Conservation (phyloP, 2,113 vertebrate genomes). For the Gnathochromis pfefferi region DNA sequence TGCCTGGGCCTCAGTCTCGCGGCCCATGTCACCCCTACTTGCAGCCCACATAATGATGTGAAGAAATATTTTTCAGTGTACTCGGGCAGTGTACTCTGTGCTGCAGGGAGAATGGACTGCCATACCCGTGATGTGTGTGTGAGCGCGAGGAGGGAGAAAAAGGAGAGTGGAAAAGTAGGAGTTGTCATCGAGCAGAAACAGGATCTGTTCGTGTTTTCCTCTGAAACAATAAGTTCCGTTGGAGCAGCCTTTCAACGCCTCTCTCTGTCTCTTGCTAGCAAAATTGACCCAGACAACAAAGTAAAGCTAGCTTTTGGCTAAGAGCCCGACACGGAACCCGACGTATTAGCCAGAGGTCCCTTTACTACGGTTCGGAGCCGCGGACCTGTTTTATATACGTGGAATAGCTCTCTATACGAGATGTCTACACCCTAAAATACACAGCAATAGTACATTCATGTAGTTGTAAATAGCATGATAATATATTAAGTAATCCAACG, state of each 20-base stretch:
- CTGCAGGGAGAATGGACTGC: not conserved
- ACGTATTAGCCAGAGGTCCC: not conserved
- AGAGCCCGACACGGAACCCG: accelerated
- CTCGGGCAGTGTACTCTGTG: accelerated
- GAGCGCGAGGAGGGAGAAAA: accelerated
- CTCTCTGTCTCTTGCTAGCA: accelerated
- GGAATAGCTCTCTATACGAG: not conserved
- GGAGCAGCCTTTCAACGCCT: not conserved
- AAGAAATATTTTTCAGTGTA: not conserved
- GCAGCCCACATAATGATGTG: accelerated
- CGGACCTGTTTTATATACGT: accelerated
- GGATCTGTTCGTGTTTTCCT: not conserved
- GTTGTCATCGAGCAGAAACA: accelerated
- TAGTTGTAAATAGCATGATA: not conserved
- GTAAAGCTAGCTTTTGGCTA: accelerated
- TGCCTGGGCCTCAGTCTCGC: accelerated
- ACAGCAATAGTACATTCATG: not conserved
- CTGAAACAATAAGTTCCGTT: accelerated
- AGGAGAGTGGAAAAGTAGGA: accelerated
- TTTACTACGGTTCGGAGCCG: accelerated
- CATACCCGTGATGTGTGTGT: accelerated
- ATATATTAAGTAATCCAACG: not conserved
- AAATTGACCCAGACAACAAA: accelerated
- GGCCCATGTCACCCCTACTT: not conserved
- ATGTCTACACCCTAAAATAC: not conserved